phyloP scores from a whole-genome alignment of 2,888 invertebrate species.

The Rhagonycha fulva region DNA sequence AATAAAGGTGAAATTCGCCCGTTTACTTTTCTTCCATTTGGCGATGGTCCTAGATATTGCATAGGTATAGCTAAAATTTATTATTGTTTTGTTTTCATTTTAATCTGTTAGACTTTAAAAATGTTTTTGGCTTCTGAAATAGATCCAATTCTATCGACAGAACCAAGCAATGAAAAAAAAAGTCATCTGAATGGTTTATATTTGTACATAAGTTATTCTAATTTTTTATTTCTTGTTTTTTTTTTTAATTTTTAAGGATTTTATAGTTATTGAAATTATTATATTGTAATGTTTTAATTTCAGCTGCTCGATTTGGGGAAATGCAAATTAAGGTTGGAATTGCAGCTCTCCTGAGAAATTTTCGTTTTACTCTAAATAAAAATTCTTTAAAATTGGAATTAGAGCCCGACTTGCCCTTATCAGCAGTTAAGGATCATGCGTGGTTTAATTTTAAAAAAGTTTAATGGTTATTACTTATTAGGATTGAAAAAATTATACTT shows the following conservation, averaged over 20 bases:
- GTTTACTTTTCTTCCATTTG: not conserved
- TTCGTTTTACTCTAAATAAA: not conserved
- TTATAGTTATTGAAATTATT: too few relatives aligned
- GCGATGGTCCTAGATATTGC: not conserved
- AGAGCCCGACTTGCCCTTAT: not conserved
- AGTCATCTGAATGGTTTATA: too few relatives aligned
- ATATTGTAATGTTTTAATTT: not conserved
- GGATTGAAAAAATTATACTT: too few relatives aligned
- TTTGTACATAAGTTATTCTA: too few relatives aligned
- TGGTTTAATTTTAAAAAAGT: not conserved
- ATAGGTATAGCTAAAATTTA: not conserved
- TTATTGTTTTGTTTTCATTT: not conserved
- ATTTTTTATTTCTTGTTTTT: too few relatives aligned
- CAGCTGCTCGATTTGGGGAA: not conserved
- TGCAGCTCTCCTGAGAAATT: not conserved
- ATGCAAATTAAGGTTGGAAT: not conserved
- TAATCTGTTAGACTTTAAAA: too few relatives aligned
- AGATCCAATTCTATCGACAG: too few relatives aligned
- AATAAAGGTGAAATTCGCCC: not conserved
- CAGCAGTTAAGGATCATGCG: not conserved
- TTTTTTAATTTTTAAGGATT: too few relatives aligned
- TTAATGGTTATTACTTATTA: too few relatives aligned
- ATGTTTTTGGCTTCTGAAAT: too few relatives aligned
- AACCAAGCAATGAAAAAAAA: too few relatives aligned
- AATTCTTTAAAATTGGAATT: not conserved